Evolutionary conservation across 1,140 invertebrate species (phyloP), one percentile per base, ranked within the genome.

Genomic region (Sipha flava): DNA sequence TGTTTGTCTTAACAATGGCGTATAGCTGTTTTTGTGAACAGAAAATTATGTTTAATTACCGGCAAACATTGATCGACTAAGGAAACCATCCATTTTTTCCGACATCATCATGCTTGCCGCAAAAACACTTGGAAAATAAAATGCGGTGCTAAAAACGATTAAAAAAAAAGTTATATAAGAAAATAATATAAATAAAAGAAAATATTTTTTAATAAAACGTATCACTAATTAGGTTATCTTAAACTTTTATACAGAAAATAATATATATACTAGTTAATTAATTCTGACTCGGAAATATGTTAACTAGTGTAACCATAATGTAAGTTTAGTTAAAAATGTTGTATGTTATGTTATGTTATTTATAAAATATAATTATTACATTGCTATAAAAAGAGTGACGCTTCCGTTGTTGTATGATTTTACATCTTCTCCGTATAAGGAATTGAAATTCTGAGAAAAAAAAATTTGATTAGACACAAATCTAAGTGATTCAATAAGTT

Each of bases 21-120:
- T n/a, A n/a, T n/a, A n/a, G n/a, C n/a, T n/a, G n/a, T n/a, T n/a
- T n/a, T n/a, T n/a, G n/a, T n/a, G n/a, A n/a, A 37, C n/a, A 34
- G n/a, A 18, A 37, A 23, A 40, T 29, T 18, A 1, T 45, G 16
- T 29, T 18, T 1, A 72, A 29, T 54, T 81, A 84, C 83, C 83
- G 80, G 83, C 82, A 23, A 82, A 81, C 81, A 84, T 83, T 31
- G 80, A 81, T 62, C 83, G 81, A 34, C 82, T 82, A 68, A 84
- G 29, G 21, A 81, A 81, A 23, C 83, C 83, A 31, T 83, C 81
- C 73, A 83, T 77, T 79, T 83, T 83, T 37, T 83, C 83, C 62
- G 82, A 80, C 26, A 84, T 79, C 29, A 84, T 79, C 18, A 81
- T 72, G 12, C 83, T 82, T n/a, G 81, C 81, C 21, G 83, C 82